Percentiles rank a stretch among this genome's conserved stretches.
Conservation (phyloP, 2,888 invertebrate genomes). For the Unio pictorum region DNA sequence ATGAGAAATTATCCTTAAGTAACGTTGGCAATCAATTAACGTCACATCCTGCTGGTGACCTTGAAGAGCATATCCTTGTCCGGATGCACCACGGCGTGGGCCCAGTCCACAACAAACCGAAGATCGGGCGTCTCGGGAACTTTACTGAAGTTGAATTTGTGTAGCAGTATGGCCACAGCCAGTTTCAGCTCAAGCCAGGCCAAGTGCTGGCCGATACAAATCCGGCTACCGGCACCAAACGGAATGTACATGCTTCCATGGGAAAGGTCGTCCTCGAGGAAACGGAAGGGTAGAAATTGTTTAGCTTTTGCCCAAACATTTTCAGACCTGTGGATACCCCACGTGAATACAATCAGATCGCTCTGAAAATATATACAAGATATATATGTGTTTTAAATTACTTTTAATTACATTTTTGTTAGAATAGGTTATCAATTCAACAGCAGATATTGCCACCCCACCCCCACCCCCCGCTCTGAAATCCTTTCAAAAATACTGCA, state of each 20-base stretch:
- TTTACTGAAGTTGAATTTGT: constrained; percentile 32
- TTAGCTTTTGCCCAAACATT: constrained; percentile 33
- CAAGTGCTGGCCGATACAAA: constrained; percentile 52
- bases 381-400: neutral
- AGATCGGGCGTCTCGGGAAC: constrained; percentile 34
- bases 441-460: too few species aligned
- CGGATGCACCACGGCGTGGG: constrained; percentile 50
- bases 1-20: too few species aligned
- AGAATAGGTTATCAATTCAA: too few species aligned
- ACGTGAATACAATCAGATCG: constrained; percentile 46
- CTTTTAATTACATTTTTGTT: too few species aligned
- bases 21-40: neutral
- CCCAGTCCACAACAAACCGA: constrained; percentile 50
- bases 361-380: constrained; percentile 25
- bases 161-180: constrained; percentile 37
- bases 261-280: constrained; percentile 15
- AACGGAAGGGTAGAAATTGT: constrained; percentile 41
- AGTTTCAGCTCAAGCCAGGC: constrained; percentile 47
- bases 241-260: constrained; percentile 41
- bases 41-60: constrained; percentile 1
- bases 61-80: constrained; percentile 44
- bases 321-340: constrained; percentile 50
- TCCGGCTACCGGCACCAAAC: constrained; percentile 51
- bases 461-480: too few species aligned
- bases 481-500: too few species aligned